Evolutionary conservation across 1,140 invertebrate genomes (phyloP).

Genomic region (Temnothorax curvispinosus): DNA sequence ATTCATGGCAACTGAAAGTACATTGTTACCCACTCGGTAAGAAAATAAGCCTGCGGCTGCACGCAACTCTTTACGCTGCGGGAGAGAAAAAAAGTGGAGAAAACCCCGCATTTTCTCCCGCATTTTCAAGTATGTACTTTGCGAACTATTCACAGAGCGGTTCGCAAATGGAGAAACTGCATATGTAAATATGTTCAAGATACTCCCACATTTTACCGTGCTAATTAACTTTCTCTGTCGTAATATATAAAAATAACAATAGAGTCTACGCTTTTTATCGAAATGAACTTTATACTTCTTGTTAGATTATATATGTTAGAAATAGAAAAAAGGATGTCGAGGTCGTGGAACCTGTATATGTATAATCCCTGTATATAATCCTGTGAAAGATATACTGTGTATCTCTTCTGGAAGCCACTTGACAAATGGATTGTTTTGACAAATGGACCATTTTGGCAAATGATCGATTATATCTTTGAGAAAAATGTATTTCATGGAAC

Average conservation of each 20-base stretch:
- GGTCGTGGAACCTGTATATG: neutral
- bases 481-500: neutral
- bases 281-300: slow-evolving; percentile 1
- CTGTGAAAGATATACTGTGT: neutral
- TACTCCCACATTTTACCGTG: neutral
- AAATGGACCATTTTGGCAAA: neutral
- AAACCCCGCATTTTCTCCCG: no score
- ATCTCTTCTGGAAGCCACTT: neutral
- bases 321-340: neutral
- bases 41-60: slow-evolving; percentile 32
- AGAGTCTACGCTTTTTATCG: neutral
- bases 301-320: neutral
- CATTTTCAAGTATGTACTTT: slow-evolving; percentile 22
- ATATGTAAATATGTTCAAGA: neutral
- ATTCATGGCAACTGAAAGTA: slow-evolving; percentile 38
- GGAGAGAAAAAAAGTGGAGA: neutral
- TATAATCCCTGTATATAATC: neutral
- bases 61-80: slow-evolving; percentile 3
- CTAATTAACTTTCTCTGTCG: neutral
- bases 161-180: slow-evolving; percentile 15
- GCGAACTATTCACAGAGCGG: neutral
- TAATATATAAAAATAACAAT: neutral
- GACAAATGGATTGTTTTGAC: slow-evolving; percentile 1
- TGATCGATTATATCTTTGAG: slow-evolving; percentile 7
- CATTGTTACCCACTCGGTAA: slow-evolving; percentile 25